Conservation (phyloP, 2,113 vertebrate genomes). For the Rhabdornis inornatus region DNA sequence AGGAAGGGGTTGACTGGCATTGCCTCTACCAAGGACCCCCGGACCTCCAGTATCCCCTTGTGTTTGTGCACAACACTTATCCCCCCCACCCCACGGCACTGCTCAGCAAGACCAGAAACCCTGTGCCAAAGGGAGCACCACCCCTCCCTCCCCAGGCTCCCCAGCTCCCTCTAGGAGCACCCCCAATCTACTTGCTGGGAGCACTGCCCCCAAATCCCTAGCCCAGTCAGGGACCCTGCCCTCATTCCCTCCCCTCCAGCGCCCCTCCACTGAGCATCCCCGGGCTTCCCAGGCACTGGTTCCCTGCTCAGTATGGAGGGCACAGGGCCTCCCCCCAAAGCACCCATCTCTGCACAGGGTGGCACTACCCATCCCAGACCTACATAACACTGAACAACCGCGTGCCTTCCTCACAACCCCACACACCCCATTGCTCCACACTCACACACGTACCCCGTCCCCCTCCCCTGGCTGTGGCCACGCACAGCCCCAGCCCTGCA, state of each 20-base stretch:
- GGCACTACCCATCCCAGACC: not conserved
- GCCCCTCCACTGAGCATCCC: conserved; percentile 29
- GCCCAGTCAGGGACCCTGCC: not conserved
- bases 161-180: conserved; percentile 39
- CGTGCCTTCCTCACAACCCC: not conserved
- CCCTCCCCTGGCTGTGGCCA: not conserved
- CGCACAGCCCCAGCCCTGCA: not conserved
- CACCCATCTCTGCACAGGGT: not conserved
- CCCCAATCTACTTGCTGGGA: not conserved
- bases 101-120: conserved; percentile 19
- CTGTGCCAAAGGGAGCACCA: not conserved
- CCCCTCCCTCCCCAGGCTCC: not conserved
- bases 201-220: not conserved
- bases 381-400: not conserved
- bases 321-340: not conserved
- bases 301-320: not conserved
- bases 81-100: not conserved
- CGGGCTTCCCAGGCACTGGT: not conserved
- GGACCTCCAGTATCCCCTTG: conserved; percentile 15
- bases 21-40: not conserved
- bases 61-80: not conserved
- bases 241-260: not conserved
- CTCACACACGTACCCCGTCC: not conserved
- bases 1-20: conserved; percentile 6
- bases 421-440: not conserved